These are phyloP conservation scores for Chloroceryle inda DNA, from an alignment of 2,797 vertebrate species.

Conservation along the genomic window DNA sequence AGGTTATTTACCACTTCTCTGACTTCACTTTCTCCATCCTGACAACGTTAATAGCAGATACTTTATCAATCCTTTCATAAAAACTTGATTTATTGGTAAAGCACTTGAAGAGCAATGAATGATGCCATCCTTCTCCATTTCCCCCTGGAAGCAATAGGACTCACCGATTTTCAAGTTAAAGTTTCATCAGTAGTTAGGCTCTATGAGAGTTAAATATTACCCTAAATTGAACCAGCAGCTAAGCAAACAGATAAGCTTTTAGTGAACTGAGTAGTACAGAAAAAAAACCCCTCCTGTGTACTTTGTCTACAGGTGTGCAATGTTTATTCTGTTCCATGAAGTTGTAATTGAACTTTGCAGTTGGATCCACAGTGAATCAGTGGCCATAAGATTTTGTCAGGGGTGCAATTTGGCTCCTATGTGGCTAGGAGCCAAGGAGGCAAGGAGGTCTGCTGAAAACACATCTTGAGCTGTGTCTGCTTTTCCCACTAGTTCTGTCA, in stretches of 20 bases:
- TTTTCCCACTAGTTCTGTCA: neutral
- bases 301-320: constrained; percentile 7
- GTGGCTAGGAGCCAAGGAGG: neutral
- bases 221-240: constrained; percentile 50
- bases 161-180: constrained; percentile 26
- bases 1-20: neutral
- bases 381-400: neutral
- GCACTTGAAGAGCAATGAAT: neutral
- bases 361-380: neutral
- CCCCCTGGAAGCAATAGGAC: neutral
- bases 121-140: neutral
- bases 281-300: neutral
- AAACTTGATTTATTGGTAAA: neutral
- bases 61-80: constrained; percentile 24
- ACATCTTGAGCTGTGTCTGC: neutral
- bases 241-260: constrained; percentile 58
- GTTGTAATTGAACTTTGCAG: neutral
- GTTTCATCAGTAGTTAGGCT: constrained; percentile 3
- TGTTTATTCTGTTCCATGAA: constrained; percentile 22
- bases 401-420: neutral
- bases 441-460: neutral
- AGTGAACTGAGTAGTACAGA: neutral
- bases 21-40: constrained; percentile 25
- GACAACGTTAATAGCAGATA: neutral
- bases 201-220: constrained; percentile 64